Evolutionary conservation across 2,113 vertebrate genomes (phyloP).

Genomic region (human): DNA sequence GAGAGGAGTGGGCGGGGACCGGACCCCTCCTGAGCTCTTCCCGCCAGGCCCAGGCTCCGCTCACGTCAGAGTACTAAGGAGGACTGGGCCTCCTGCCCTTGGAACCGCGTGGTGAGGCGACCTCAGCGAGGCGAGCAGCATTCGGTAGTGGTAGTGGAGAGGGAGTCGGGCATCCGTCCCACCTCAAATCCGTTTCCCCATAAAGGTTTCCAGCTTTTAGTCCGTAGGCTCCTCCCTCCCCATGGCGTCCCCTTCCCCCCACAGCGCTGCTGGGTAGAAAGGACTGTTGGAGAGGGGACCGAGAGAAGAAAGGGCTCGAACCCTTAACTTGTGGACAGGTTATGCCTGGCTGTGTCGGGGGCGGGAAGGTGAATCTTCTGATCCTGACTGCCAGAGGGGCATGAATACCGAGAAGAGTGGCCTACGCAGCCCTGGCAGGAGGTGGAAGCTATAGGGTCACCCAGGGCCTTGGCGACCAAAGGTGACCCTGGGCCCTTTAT

Average conservation of each 20-base stretch:
- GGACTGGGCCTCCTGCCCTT: background rate
- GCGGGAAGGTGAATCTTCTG: background rate
- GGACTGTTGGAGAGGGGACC: background rate
- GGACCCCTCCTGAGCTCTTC: constrained; percentile 51
- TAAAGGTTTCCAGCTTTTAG: background rate
- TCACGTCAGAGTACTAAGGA: background rate
- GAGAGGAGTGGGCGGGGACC: constrained; percentile 3
- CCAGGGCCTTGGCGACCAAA: constrained; percentile 56
- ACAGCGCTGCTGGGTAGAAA: too few relatives aligned
- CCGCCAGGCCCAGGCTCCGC: background rate
- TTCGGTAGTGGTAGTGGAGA: background rate
- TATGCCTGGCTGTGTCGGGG: background rate
- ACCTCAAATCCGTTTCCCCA: background rate
- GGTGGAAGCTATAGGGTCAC: constrained; percentile 40
- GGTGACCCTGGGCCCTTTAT: constrained; percentile 83
- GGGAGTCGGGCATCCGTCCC: background rate
- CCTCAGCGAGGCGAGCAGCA: background rate
- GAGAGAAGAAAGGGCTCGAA: background rate
- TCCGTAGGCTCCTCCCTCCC: background rate
- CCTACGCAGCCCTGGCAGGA: background rate
- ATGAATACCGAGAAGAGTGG: background rate
- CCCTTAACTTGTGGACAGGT: too few relatives aligned
- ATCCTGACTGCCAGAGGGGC: background rate
- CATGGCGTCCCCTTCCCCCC: too few relatives aligned
- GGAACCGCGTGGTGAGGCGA: background rate